Conservation (phyloP, 2,113 vertebrate genomes). For the Ranitomeya imitator region DNA sequence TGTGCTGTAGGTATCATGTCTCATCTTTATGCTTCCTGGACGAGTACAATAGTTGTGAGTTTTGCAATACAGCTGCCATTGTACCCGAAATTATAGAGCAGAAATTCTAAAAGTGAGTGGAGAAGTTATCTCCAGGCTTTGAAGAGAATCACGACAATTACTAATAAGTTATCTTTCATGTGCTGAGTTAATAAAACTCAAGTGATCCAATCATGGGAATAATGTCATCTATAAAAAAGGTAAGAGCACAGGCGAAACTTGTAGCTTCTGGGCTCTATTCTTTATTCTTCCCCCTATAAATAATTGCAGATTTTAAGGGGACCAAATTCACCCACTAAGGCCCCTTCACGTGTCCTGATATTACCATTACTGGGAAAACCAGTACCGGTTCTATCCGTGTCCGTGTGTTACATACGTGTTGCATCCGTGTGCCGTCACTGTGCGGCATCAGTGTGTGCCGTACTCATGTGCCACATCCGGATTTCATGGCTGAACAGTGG, state of each 20-base stretch:
- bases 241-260: not conserved
- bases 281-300: too few relatives aligned
- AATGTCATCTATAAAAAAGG: not conserved
- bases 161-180: not conserved
- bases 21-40: slow-evolving; percentile 13
- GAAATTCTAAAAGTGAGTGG: not conserved
- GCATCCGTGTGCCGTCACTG: too few relatives aligned
- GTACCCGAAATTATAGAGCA: not conserved
- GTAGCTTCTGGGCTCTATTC: not conserved
- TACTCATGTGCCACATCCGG: too few relatives aligned
- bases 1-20: not conserved
- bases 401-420: too few relatives aligned
- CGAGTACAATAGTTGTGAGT: not conserved
- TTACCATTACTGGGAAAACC: too few relatives aligned
- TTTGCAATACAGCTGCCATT: not conserved
- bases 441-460: too few relatives aligned
- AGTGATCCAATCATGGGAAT: not conserved
- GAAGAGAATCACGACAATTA: not conserved
- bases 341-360: too few relatives aligned
- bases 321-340: too few relatives aligned
- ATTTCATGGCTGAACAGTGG: too few relatives aligned
- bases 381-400: too few relatives aligned
- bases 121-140: not conserved
- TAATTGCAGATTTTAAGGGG: too few relatives aligned
- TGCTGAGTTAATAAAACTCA: not conserved